A percentile compares a stretch with the other conserved stretches of the same genome.
Conservation (phyloP, 1,140 invertebrate species). For the Scylla paramamosain region DNA sequence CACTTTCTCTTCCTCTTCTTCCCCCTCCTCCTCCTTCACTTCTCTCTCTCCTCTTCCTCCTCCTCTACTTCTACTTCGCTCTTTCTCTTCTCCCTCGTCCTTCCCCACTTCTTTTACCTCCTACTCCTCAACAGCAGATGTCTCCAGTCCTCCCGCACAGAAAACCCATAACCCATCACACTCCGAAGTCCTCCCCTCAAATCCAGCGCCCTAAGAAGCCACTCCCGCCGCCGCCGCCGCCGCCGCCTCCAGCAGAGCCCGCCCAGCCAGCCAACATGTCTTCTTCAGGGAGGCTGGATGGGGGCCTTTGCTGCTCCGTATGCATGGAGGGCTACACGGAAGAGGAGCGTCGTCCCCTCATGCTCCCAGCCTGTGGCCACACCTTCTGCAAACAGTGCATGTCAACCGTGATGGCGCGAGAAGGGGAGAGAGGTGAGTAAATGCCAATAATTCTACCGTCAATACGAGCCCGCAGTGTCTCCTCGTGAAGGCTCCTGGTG, state of each 20-base stretch:
- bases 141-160: not conserved
- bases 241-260: not conserved
- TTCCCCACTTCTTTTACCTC: not conserved
- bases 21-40: no score
- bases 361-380: conserved; percentile 50
- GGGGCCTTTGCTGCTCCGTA: conserved; percentile 25
- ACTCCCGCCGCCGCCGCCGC: not conserved
- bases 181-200: not conserved
- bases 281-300: not conserved
- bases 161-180: not conserved
- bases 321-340: conserved; percentile 8
- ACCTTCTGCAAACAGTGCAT: conserved; percentile 49
- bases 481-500: no score
- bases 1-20: no score
- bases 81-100: no score
- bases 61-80: no score
- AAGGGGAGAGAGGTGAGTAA: not conserved
- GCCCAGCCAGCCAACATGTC: not conserved
- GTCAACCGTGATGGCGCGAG: not conserved
- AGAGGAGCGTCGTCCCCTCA: not conserved
- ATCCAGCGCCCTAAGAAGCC: not conserved
- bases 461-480: no score
- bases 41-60: no score
- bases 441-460: not conserved
- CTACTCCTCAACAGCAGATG: not conserved